Conservation (phyloP, 2,797 vertebrate species). For the Cuculus canorus region DNA sequence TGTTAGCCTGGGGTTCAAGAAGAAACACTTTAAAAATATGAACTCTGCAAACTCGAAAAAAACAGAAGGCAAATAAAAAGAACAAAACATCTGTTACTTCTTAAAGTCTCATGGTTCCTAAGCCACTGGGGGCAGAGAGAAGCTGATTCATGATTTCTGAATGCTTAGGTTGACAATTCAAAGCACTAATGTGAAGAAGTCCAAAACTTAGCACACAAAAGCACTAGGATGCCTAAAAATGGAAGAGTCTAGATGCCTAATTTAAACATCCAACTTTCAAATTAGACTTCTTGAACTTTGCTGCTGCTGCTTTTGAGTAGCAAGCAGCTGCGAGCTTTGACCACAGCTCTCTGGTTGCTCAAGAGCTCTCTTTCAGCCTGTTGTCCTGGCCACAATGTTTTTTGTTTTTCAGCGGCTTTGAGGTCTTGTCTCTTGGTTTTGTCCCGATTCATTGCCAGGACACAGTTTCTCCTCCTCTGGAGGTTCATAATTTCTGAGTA, state of each 20-base stretch:
- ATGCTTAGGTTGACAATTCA: constrained; percentile 50
- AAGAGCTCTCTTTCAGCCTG: neutral
- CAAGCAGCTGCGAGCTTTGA: neutral
- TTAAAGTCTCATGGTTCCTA: constrained; percentile 50
- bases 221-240: constrained; percentile 44
- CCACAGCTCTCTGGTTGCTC: neutral
- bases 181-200: constrained; percentile 32
- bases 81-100: constrained; percentile 62
- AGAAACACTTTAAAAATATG: constrained; percentile 31
- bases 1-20: neutral
- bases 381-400: neutral
- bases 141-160: constrained; percentile 56
- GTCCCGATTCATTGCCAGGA: neutral
- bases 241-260: constrained; percentile 11
- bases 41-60: constrained; percentile 44
- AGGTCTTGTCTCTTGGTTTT: neutral
- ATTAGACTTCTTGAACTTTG: neutral
- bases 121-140: constrained; percentile 32
- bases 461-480: neutral
- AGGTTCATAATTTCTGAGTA: neutral
- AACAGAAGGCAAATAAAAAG: constrained; percentile 56
- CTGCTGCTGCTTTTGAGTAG: neutral
- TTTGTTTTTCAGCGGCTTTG: constrained; percentile 8
- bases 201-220: constrained; percentile 35
- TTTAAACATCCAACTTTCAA: constrained; percentile 28